These are phyloP conservation scores for Achlya flavicornis DNA, from an alignment of 2,888 invertebrate species.

Conservation along the genomic window DNA sequence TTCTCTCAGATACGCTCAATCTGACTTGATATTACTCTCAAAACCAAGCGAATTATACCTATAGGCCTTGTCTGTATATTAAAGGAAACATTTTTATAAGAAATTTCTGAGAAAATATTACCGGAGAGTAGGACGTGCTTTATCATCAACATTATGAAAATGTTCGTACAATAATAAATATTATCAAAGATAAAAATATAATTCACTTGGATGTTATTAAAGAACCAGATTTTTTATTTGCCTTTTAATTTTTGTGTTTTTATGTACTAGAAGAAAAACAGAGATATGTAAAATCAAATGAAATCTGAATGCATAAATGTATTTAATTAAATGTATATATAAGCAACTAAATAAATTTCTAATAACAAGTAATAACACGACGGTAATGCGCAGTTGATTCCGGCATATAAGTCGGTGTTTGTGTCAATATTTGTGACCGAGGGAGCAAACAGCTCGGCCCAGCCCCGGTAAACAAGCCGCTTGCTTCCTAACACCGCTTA, in stretches of 20 bases:
- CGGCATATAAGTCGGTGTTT: constrained; percentile 56
- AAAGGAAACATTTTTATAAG: not conserved
- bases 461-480: constrained; percentile 51
- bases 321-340: not conserved
- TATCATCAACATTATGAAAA: not conserved
- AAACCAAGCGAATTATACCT: not conserved
- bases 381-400: constrained; percentile 49
- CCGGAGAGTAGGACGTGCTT: not conserved
- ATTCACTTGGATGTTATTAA: too few species aligned
- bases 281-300: too few species aligned
- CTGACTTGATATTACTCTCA: not conserved
- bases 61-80: not conserved
- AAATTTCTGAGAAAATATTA: not conserved
- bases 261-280: too few species aligned
- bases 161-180: not conserved
- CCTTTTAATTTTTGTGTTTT: too few species aligned
- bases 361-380: not conserved
- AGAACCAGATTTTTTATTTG: too few species aligned
- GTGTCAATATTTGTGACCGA: constrained; percentile 68
- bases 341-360: not conserved
- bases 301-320: not conserved
- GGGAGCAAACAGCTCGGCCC: constrained; percentile 46
- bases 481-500: constrained; percentile 48
- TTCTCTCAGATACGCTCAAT: not conserved
- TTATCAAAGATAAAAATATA: too few species aligned